Base-by-base conservation (phyloP, 2,888 invertebrate genomes). In the Drosophila atroscutellata region DNA sequence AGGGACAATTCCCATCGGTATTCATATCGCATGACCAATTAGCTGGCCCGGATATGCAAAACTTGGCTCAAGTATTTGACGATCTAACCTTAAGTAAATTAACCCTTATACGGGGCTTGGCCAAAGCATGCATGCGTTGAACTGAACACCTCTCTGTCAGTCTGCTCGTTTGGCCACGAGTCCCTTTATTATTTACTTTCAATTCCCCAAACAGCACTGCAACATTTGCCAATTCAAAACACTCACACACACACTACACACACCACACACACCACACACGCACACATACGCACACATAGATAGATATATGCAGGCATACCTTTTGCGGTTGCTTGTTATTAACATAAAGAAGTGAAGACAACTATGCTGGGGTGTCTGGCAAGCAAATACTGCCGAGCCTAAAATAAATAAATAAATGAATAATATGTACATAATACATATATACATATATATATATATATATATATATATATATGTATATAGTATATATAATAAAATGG, bases 1-100 rank as follows among this genome's bases (percentile, higher is more conserved):
- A 20, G 39, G 11, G 7, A 20, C 15, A 11, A 49, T 49, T 32
- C 73, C 59, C 64, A 32, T 20, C n/a, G 58, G 71, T 42, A 62
- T 60, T 72, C 36, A 75, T 80, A 87, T 86, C 80, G 78, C 78
- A 87, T 85, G 82, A 82, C 85, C 89, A 86, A 86, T 86, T 86
- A 87, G 69, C 72, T 68, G 45, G 50, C 47, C 72, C 57, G 72
- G 51, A 81, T 78, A 75, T 72, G 77, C 76, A 72, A 68, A 62
- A 59, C 61, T 72, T 60, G 37, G 32, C 57, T 62, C 49, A 66
- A 75, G 79, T 50, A 64, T 66, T 75, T 72, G 67, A 64, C 59
- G 66, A 68, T 51, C 56, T 70, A 59, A 72, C 57, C 66, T 61
- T 56, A 67, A 73, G 56, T 59, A 70, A 83, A 69, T 66, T 66